A percentile compares a stretch with the other conserved stretches of the same genome.
Evolutionary conservation across 2,888 invertebrate species (phyloP).

Genomic region (Dioctria linearis): DNA sequence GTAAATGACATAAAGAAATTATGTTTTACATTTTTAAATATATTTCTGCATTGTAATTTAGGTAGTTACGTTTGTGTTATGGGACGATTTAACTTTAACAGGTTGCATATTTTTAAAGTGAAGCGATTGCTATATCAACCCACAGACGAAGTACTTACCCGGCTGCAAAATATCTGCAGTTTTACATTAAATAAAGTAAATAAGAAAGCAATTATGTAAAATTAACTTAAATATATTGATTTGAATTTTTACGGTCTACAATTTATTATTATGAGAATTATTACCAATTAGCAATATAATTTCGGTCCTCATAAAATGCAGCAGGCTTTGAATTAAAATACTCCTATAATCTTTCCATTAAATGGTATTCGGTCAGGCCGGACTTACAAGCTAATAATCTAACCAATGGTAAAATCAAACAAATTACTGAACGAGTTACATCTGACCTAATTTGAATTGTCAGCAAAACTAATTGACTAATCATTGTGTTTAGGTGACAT

Average conservation of each 20-base stretch:
- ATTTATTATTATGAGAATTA: no score
- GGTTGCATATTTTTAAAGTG: slow-evolving; percentile 65
- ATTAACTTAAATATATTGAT: no score
- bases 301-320: no score
- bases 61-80: slow-evolving; percentile 65
- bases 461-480: no score
- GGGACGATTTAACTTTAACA: slow-evolving; percentile 64
- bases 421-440: slow-evolving; percentile 78
- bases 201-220: neutral
- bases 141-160: slow-evolving; percentile 60
- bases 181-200: slow-evolving; percentile 64
- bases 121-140: slow-evolving; percentile 57
- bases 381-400: no score
- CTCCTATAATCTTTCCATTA: no score
- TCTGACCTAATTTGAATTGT: slow-evolving; percentile 62
- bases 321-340: no score
- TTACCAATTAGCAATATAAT: no score
- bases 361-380: no score
- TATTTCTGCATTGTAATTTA: slow-evolving; percentile 53
- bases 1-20: slow-evolving; percentile 55
- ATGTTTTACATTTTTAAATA: neutral
- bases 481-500: no score
- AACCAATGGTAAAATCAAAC: slow-evolving; percentile 78
- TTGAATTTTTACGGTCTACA: no score
- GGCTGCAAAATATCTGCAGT: slow-evolving; percentile 66